Evolutionary conservation across 2,113 vertebrate species (phyloP).

Genomic region (Hemicordylus capensis): DNA sequence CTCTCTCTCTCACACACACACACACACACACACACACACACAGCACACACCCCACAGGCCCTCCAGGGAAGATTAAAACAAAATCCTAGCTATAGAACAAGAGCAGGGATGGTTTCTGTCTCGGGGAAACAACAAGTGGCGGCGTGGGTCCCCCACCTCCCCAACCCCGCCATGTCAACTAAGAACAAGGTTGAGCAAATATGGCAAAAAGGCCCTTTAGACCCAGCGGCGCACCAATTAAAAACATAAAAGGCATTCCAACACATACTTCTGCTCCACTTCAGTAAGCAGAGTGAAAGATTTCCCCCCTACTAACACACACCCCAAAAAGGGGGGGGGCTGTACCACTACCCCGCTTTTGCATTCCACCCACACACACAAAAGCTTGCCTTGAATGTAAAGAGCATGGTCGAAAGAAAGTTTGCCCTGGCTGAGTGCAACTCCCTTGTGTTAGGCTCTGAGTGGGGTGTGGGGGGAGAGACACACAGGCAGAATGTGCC

Average conservation of each 20-base stretch:
- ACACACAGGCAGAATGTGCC: neutral
- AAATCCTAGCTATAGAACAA: constrained; percentile 66
- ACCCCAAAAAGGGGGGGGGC: constrained; percentile 22
- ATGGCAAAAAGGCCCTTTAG: constrained; percentile 50
- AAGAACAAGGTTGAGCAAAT: constrained; percentile 59
- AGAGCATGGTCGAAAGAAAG: too few relatives aligned
- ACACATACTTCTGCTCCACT: constrained; percentile 6
- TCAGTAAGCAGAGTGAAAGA: constrained; percentile 27
- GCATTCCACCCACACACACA: neutral
- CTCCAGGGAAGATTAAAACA: constrained; percentile 59
- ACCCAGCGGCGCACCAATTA: constrained; percentile 47
- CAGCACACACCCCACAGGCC: constrained; percentile 65
- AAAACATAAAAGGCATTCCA: constrained; percentile 59
- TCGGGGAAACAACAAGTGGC: constrained; percentile 75
- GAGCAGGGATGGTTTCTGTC: constrained; percentile 76
- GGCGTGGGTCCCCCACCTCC: constrained; percentile 71
- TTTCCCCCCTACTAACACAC: neutral
- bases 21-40: constrained; percentile 34
- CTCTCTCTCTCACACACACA: too few relatives aligned
- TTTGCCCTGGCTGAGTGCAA: constrained; percentile 17
- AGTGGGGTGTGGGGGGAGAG: too few relatives aligned
- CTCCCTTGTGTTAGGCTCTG: neutral
- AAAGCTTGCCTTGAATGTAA: too few relatives aligned
- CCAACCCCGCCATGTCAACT: constrained; percentile 22
- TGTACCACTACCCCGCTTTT: constrained; percentile 5